These are phyloP conservation scores for Furcula furcula DNA, from an alignment of 2,888 invertebrate genomes.

Conservation along the genomic window DNA sequence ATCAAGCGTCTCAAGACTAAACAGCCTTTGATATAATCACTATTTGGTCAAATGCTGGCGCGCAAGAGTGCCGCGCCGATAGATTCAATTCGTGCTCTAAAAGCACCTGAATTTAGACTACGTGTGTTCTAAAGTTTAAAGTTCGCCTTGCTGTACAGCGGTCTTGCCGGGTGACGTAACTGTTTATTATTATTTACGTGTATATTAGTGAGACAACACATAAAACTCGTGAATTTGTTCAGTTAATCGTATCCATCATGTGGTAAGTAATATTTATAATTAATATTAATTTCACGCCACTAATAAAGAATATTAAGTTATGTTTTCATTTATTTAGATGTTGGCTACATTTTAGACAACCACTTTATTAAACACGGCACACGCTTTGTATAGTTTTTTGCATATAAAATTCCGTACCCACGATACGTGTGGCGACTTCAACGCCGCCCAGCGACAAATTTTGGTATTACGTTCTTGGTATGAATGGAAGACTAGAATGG, in stretches of 20 bases:
- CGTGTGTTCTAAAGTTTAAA: conserved; percentile 17
- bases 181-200: conserved; percentile 19
- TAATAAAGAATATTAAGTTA: too few relatives aligned
- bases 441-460: conserved; percentile 19
- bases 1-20: neutral
- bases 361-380: neutral
- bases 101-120: conserved; percentile 8
- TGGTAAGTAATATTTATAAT: conserved; percentile 30
- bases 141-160: conserved; percentile 40
- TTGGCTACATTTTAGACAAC: too few relatives aligned
- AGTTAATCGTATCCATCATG: conserved; percentile 23
- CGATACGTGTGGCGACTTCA: conserved; percentile 19
- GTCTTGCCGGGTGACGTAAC: conserved; percentile 16
- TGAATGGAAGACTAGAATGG: too few relatives aligned
- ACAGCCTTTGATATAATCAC: neutral
- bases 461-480: too few relatives aligned
- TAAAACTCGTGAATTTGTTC: conserved; percentile 10
- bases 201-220: conserved; percentile 15
- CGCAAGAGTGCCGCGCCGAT: conserved; percentile 7
- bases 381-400: too few relatives aligned
- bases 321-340: too few relatives aligned
- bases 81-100: conserved; percentile 19
- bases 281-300: too few relatives aligned
- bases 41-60: conserved; percentile 4
- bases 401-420: conserved; percentile 9